Percentiles rank a stretch among this genome's conserved stretches.
These are phyloP conservation scores for Episyrphus balteatus DNA, from an alignment of 1,140 invertebrate species.

Conservation along the genomic window DNA sequence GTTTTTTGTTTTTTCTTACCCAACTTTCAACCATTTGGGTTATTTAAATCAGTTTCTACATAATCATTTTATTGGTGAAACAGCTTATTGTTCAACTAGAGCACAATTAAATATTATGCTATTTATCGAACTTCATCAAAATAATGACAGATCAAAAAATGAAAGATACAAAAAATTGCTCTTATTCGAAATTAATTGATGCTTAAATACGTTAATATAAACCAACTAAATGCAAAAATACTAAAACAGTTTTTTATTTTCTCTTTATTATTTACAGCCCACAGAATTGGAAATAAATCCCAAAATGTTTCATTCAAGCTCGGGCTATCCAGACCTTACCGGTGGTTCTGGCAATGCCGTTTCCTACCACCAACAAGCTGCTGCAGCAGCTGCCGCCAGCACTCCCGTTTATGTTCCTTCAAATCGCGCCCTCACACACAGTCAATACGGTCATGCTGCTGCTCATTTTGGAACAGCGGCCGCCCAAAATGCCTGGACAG, in stretches of 20 bases:
- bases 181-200: no score
- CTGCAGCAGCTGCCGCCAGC: constrained; percentile 27
- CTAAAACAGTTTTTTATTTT: background rate
- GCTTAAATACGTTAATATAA: no score
- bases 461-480: constrained; percentile 34
- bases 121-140: no score
- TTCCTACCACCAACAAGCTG: constrained; percentile 33
- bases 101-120: no score
- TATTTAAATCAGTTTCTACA: no score
- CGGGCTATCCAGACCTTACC: constrained; percentile 30
- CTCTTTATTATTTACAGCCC: background rate
- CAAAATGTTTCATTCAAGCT: constrained; percentile 31
- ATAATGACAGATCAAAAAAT: no score
- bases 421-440: constrained; percentile 36
- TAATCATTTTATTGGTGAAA: no score
- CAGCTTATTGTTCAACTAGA: no score
- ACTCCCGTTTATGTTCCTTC: constrained; percentile 44
- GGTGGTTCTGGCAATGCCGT: constrained; percentile 29
- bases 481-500: constrained; percentile 34
- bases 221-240: no score
- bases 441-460: constrained; percentile 33
- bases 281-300: background rate
- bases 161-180: no score
- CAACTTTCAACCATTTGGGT: no score
- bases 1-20: no score